Conservation (phyloP, 2,888 invertebrate genomes). For the Eulithis testata region DNA sequence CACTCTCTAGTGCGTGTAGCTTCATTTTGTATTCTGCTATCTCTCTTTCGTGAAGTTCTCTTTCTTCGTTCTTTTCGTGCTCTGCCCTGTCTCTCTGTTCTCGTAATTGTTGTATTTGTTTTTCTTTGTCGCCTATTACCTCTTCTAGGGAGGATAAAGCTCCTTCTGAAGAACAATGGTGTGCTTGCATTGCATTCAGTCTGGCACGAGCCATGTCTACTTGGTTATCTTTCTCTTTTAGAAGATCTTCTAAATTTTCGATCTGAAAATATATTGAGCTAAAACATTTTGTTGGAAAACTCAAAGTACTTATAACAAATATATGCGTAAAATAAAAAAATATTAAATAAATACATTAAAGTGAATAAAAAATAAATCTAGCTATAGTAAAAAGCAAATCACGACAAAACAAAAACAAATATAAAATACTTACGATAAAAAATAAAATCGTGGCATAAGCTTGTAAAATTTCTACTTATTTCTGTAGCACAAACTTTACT, state of each 20-base stretch:
- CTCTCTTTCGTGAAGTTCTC: conserved; percentile 96
- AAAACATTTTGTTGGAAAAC: neutral
- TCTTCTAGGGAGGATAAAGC: conserved; percentile 97
- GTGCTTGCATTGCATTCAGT: conserved; percentile 96
- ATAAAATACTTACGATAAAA: conserved; percentile 53
- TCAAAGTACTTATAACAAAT: neutral
- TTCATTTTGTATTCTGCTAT: conserved; percentile 98
- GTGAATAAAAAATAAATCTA: conserved; percentile 20
- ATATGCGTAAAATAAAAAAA: neutral
- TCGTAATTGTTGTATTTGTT: conserved; percentile 96
- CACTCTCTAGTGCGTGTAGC: conserved; percentile 94
- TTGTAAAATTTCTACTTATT: conserved; percentile 13
- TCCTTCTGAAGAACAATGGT: conserved; percentile 96
- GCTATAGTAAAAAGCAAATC: conserved; percentile 26
- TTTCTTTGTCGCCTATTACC: conserved; percentile 98
- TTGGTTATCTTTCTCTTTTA: conserved; percentile 99
- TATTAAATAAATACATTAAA: neutral
- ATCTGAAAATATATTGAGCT: conserved; percentile 86
- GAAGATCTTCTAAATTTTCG: conserved; percentile 97
- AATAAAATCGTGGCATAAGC: conserved; percentile 34
- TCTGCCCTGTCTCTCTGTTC: conserved; percentile 98
- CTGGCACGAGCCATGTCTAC: conserved; percentile 97
- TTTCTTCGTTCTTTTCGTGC: conserved; percentile 97
- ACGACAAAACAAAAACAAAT: conserved; percentile 40
- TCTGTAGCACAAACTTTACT: conserved; percentile 22